Evolutionary conservation across 2,113 vertebrate genomes (phyloP).

Genomic region (Corythaeola cristata): DNA sequence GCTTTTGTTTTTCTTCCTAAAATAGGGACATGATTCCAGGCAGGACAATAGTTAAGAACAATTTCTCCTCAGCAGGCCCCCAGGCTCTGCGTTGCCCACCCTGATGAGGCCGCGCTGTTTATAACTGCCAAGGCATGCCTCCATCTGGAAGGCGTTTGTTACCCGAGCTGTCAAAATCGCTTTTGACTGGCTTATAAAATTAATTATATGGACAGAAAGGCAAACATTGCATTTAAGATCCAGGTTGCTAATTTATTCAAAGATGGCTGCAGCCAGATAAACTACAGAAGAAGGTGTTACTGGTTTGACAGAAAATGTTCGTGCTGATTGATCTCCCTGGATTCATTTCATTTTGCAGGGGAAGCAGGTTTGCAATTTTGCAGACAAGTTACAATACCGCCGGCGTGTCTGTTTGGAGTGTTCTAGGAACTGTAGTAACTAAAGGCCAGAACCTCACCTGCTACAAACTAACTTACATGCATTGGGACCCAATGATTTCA

Average conservation of each 20-base stretch:
- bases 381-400: background rate
- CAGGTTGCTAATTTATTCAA: background rate
- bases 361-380: background rate
- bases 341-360: background rate
- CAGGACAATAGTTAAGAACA: background rate
- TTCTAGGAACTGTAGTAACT: background rate
- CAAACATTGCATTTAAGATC: background rate
- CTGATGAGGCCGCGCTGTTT: background rate
- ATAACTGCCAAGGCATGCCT: background rate
- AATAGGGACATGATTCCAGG: background rate
- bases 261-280: background rate
- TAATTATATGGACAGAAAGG: background rate
- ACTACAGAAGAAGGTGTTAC: background rate
- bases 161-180: background rate
- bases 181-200: no score
- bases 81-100: background rate
- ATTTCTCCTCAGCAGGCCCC: background rate
- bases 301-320: background rate
- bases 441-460: background rate
- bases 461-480: background rate
- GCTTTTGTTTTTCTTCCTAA: background rate
- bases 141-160: background rate
- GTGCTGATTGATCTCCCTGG: background rate
- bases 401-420: fast-evolving
- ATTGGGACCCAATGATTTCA: background rate